These are phyloP conservation scores for Hirudo medicinalis DNA, from an alignment of 1,140 invertebrate genomes.

Conservation along the genomic window DNA sequence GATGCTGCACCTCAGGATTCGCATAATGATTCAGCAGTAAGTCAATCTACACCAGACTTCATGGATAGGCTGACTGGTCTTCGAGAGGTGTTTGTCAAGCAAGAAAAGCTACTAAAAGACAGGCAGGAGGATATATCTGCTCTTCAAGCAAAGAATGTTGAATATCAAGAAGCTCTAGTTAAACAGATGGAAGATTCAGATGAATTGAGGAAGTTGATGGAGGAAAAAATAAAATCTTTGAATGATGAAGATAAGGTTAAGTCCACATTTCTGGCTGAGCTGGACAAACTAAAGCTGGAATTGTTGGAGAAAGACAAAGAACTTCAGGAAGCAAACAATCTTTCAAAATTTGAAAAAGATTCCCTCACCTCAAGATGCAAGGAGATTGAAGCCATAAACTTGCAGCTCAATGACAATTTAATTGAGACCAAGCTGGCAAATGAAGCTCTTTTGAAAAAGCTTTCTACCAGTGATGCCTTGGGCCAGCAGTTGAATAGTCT, in stretches of 20 bases:
- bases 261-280: not conserved
- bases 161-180: not conserved
- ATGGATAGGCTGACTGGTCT: not conserved
- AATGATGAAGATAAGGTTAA: not conserved
- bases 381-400: too few species aligned
- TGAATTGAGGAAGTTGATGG: not conserved
- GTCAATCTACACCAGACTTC: not conserved
- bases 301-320: slow-evolving; percentile 1
- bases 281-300: not conserved
- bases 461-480: slow-evolving; percentile 3
- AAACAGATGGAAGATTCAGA: not conserved
- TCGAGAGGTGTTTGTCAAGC: too few species aligned
- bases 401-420: not conserved
- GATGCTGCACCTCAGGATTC: not conserved
- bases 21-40: too few species aligned
- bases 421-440: not conserved
- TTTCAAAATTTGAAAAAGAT: too few species aligned
- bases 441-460: not conserved
- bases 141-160: not conserved
- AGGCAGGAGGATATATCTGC: too few species aligned
- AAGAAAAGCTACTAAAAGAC: too few species aligned
- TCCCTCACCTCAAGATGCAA: too few species aligned
- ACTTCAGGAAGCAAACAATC: not conserved
- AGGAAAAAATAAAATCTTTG: not conserved
- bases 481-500: not conserved